Conservation (phyloP, 1,140 invertebrate genomes). For the Steinernema khuongi region DNA sequence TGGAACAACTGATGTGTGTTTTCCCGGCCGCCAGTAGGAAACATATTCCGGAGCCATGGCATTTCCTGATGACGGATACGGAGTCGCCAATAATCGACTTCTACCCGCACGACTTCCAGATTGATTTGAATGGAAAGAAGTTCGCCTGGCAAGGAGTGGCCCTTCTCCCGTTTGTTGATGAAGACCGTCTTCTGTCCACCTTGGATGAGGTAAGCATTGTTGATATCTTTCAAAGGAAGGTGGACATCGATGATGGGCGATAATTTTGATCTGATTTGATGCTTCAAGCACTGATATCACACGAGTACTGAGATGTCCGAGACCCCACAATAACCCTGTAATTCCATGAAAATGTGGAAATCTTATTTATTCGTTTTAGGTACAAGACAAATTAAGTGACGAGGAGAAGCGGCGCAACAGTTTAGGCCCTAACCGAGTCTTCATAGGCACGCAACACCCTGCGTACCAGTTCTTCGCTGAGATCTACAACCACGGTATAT, state of each 20-base stretch:
- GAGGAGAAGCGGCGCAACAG: constrained; percentile 47
- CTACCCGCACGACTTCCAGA: constrained; percentile 95
- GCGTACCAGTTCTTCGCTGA: constrained; percentile 41
- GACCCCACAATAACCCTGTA: background rate
- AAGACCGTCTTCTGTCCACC: constrained; percentile 79
- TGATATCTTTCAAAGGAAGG: background rate
- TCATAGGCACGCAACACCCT: constrained; percentile 45
- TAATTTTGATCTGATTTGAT: background rate
- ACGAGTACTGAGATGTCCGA: background rate
- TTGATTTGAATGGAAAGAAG: constrained; percentile 98
- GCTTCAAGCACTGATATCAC: background rate
- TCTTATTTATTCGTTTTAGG: constrained; percentile 40
- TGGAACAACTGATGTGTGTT: constrained; percentile 98
- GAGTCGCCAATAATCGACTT: constrained; percentile 95
- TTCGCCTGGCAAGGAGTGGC: constrained; percentile 99
- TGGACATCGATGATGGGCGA: background rate
- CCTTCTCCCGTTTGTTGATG: constrained; percentile 93
- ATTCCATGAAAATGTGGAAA: background rate
- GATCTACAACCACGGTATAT: constrained; percentile 24
- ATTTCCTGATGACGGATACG: constrained; percentile 83
- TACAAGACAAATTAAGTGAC: constrained; percentile 44
- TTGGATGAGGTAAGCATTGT: constrained; percentile 61
- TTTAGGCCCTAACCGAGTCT: constrained; percentile 47
- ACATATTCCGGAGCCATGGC: constrained; percentile 88
- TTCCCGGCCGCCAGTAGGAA: constrained; percentile 90